Percentiles rank a stretch among this genome's conserved stretches.
phyloP scores from a whole-genome alignment of 2,888 invertebrate genomes.

The Hirtodrosophila duncani region DNA sequence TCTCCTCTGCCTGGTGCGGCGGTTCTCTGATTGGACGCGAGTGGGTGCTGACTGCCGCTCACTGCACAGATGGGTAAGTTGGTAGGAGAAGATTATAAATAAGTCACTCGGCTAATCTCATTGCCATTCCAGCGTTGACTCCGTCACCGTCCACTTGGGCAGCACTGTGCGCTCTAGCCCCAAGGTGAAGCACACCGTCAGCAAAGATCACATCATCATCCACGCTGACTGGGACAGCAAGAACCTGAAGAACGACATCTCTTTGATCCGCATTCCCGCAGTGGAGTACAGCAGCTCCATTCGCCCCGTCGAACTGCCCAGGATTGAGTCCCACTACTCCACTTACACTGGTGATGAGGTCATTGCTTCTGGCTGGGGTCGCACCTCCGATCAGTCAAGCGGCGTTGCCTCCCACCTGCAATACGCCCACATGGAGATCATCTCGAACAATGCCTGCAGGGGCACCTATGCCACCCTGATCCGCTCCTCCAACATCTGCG shows the following conservation, averaged over 20 bases:
- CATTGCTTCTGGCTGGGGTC: slow-evolving; percentile 74
- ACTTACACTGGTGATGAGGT: slow-evolving; percentile 43
- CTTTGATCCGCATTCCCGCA: slow-evolving; percentile 50
- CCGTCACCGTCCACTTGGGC: slow-evolving; percentile 57
- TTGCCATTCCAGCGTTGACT: slow-evolving; percentile 22
- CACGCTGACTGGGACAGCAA: slow-evolving; percentile 52
- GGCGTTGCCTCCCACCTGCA: slow-evolving; percentile 45
- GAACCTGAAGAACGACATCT: slow-evolving; percentile 63
- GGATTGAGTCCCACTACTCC: slow-evolving; percentile 37
- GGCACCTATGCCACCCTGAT: slow-evolving; percentile 39
- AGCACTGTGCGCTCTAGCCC: slow-evolving; percentile 38
- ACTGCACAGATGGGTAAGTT: slow-evolving; percentile 64
- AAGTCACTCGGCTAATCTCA: neutral
- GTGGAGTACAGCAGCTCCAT: slow-evolving; percentile 47
- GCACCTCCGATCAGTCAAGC: slow-evolving; percentile 48
- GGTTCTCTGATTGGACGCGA: slow-evolving; percentile 63
- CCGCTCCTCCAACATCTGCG: slow-evolving; percentile 52
- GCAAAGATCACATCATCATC: slow-evolving; percentile 37
- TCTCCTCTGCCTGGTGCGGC: slow-evolving; percentile 61
- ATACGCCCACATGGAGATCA: slow-evolving; percentile 50
- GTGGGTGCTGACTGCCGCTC: slow-evolving; percentile 74
- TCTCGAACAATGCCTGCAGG: slow-evolving; percentile 53
- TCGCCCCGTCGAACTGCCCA: slow-evolving; percentile 50
- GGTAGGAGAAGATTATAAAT: neutral
- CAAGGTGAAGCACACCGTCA: slow-evolving; percentile 31